These are phyloP conservation scores for Huso huso DNA, from an alignment of 2,797 vertebrate genomes.

Conservation along the genomic window DNA sequence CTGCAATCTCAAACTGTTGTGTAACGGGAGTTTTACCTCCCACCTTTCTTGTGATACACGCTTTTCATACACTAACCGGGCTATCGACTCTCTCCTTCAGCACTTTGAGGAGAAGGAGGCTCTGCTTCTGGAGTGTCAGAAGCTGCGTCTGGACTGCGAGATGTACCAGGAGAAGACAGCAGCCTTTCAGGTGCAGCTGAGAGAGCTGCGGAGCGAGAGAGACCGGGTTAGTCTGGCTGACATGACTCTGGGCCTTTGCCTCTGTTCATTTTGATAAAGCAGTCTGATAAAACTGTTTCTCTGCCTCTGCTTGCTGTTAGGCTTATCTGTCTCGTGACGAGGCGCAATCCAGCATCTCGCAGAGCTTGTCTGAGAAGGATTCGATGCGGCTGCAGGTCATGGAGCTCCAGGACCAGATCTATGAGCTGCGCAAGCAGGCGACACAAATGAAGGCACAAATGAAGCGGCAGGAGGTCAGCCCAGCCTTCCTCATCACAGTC, in stretches of 20 bases:
- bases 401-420: constrained; percentile 64
- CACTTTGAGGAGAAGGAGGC: constrained; percentile 67
- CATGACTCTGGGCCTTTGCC: not conserved
- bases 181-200: constrained; percentile 64
- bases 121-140: constrained; percentile 60
- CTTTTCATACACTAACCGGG: not conserved
- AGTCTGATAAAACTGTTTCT: not conserved
- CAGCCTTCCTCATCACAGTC: not conserved
- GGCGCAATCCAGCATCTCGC: constrained; percentile 66
- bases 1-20: not conserved
- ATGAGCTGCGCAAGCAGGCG: constrained; percentile 43
- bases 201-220: constrained; percentile 70
- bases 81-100: constrained; percentile 34
- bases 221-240: constrained; percentile 59
- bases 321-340: constrained; percentile 69
- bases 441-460: constrained; percentile 7
- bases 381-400: constrained; percentile 64
- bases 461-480: constrained; percentile 32
- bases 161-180: constrained; percentile 67
- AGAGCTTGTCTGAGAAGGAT: constrained; percentile 73
- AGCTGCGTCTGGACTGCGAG: constrained; percentile 66
- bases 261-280: not conserved
- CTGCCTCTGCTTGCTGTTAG: constrained; percentile 32
- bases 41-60: constrained; percentile 4
- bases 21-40: too few relatives aligned